Evolutionary conservation across 2,113 vertebrate species (phyloP).

Genomic region (Passerina amoena): DNA sequence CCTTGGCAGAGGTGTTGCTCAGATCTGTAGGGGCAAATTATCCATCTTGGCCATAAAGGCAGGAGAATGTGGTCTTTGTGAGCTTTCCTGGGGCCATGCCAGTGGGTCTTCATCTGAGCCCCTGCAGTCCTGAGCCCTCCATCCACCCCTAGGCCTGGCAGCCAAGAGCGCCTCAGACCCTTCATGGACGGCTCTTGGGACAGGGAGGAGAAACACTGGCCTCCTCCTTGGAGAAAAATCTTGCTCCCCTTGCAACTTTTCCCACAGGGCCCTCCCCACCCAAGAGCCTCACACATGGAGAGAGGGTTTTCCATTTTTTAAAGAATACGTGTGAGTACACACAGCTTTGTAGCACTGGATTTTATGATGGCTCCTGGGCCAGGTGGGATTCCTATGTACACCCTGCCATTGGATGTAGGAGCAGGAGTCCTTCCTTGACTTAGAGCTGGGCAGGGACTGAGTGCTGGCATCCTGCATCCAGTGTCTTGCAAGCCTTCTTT

Average conservation of each 20-base stretch:
- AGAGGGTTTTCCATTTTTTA: neutral
- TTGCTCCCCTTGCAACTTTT: neutral
- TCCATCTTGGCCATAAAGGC: accelerated
- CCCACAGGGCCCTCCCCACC: neutral
- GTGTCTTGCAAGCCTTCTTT: accelerated
- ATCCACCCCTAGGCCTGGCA: neutral
- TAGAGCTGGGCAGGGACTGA: neutral
- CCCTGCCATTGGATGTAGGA: accelerated
- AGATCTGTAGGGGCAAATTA: neutral
- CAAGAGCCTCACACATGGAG: neutral
- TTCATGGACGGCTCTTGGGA: neutral
- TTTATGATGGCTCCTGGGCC: neutral
- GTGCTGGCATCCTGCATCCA: neutral
- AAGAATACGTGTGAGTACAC: neutral
- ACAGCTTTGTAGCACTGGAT: neutral
- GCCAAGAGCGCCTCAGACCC: accelerated
- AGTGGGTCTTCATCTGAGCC: neutral
- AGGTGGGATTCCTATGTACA: neutral
- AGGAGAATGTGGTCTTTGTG: neutral
- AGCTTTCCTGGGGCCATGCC: neutral
- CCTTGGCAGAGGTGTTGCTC: neutral
- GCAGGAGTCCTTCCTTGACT: neutral
- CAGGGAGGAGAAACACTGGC: neutral
- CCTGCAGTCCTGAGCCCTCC: accelerated
- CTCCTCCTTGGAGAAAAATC: neutral